Evolutionary conservation across 2,797 vertebrate genomes (phyloP).

Genomic region (Staurois parvus): DNA sequence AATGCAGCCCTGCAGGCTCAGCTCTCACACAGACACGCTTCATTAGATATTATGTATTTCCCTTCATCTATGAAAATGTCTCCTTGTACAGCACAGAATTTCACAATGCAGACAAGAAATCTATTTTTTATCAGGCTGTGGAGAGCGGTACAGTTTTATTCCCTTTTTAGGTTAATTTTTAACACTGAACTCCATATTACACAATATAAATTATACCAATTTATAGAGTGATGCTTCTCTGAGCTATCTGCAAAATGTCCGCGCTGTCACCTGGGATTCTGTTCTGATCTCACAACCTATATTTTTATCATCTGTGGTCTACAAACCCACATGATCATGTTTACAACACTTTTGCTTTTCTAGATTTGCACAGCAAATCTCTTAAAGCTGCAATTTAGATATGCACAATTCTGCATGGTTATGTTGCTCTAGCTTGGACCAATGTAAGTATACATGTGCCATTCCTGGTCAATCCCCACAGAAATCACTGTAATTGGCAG

Average conservation of each 20-base stretch:
- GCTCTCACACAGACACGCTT: slow-evolving; percentile 55
- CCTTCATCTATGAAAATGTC: slow-evolving; percentile 5
- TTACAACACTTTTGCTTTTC: too few relatives aligned
- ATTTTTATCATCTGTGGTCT: too few relatives aligned
- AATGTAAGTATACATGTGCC: too few relatives aligned
- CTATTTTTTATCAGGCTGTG: background rate
- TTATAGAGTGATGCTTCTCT: background rate
- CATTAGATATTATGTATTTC: background rate
- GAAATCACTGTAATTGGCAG: too few relatives aligned
- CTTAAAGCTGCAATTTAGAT: too few relatives aligned
- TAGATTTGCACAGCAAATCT: background rate
- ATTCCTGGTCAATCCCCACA: too few relatives aligned
- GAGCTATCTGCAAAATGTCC: background rate
- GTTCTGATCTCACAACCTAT: background rate
- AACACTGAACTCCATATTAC: background rate
- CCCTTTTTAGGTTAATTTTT: background rate
- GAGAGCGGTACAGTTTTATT: background rate
- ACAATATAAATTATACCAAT: background rate
- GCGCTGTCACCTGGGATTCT: background rate
- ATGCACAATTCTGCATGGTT: too few relatives aligned
- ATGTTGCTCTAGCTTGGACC: too few relatives aligned
- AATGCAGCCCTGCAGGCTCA: slow-evolving; percentile 63
- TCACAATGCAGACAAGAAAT: background rate
- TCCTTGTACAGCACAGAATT: background rate
- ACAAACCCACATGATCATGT: too few relatives aligned